Conservation (phyloP, 1,140 invertebrate genomes). For the Drosophila novamexicana region DNA sequence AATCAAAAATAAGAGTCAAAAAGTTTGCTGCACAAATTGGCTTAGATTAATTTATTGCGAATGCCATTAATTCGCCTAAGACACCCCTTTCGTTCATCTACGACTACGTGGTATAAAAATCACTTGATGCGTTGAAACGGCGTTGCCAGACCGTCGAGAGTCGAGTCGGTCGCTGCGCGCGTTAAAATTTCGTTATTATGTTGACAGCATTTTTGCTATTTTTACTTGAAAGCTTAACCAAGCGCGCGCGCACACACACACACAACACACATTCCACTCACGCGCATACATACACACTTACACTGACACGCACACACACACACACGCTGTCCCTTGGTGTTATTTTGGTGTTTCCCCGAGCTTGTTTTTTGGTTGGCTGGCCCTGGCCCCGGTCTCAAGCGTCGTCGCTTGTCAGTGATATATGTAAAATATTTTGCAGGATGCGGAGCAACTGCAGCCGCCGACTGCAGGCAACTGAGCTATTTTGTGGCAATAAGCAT, state of each 20-base stretch:
- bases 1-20: too few relatives aligned
- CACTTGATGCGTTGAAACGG: conserved; percentile 57
- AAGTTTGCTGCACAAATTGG: too few relatives aligned
- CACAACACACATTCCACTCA: conserved; percentile 23
- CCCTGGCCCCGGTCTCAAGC: conserved; percentile 53
- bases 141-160: conserved; percentile 48
- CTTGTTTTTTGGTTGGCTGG: conserved; percentile 81
- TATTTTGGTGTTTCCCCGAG: conserved; percentile 79
- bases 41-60: neutral
- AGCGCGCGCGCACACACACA: conserved; percentile 40
- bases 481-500: conserved; percentile 82
- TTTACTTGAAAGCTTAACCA: conserved; percentile 82
- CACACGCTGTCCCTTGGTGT: conserved; percentile 63
- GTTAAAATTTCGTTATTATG: conserved; percentile 83
- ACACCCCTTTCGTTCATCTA: neutral
- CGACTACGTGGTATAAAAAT: conserved; percentile 34
- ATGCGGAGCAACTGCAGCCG: conserved; percentile 38
- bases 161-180: conserved; percentile 65
- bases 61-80: neutral
- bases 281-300: conserved; percentile 6
- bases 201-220: conserved; percentile 82
- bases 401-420: conserved; percentile 76
- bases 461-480: conserved; percentile 66
- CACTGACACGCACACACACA: conserved; percentile 24
- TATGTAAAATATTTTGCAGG: conserved; percentile 55